phyloP scores from a whole-genome alignment of 2,888 invertebrate genomes.

The Epiblema foenella region DNA sequence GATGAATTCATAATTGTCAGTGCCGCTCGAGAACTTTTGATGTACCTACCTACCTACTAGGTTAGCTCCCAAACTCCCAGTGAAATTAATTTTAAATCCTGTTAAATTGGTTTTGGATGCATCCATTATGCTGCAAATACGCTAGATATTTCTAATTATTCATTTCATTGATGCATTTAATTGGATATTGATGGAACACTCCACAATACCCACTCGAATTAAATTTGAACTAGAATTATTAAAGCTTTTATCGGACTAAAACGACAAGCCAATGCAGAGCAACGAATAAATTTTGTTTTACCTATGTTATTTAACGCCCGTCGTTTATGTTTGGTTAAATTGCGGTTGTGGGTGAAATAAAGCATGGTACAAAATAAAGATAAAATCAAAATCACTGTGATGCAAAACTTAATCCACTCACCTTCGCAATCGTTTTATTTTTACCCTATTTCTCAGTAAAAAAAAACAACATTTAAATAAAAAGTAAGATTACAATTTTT shows the following conservation, averaged over 20 bases:
- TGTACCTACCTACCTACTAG: not conserved
- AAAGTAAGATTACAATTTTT: not conserved
- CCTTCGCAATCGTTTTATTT: not conserved
- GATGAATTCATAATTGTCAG: conserved; percentile 32
- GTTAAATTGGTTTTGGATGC: conserved; percentile 13
- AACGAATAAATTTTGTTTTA: not conserved
- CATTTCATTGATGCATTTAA: not conserved
- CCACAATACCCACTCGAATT: not conserved
- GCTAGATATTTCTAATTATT: not conserved
- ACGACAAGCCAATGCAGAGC: not conserved
- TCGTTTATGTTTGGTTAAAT: conserved; percentile 9
- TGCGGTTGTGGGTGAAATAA: conserved; percentile 16
- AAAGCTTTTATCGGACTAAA: not conserved
- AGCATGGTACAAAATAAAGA: not conserved
- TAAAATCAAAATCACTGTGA: not conserved
- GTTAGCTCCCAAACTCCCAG: not conserved
- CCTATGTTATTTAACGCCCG: conserved; percentile 20
- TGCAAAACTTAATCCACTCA: not conserved
- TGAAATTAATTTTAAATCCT: not conserved
- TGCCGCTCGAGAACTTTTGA: conserved; percentile 1
- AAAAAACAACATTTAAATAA: not conserved
- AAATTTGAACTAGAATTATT: not conserved
- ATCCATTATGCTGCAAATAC: not conserved
- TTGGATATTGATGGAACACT: not conserved
- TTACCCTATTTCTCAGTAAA: not conserved